A percentile compares a stretch with the other conserved stretches of the same genome.
phyloP scores from a whole-genome alignment of 2,113 vertebrate genomes.

The Micromys minutus region DNA sequence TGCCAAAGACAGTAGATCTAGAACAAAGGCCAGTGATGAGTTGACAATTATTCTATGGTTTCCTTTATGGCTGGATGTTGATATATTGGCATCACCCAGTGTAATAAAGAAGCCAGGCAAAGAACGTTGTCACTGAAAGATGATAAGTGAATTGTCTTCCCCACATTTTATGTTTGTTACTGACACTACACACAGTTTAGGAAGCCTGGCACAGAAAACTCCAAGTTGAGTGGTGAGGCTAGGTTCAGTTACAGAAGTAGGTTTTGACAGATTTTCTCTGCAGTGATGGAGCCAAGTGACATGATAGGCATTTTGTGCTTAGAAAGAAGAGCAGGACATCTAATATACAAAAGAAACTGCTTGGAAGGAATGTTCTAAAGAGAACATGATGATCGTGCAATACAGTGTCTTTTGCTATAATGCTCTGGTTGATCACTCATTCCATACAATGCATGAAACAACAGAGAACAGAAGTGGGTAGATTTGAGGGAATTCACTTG shows the following conservation, averaged over 20 bases:
- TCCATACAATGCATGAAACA: background rate
- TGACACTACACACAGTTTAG: constrained; percentile 60
- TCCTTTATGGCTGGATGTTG: constrained; percentile 39
- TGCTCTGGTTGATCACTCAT: background rate
- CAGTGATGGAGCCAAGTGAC: background rate
- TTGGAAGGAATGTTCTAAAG: background rate
- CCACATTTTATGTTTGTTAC: constrained; percentile 50
- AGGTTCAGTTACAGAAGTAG: constrained; percentile 8
- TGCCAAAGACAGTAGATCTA: background rate
- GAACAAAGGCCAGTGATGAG: constrained; percentile 54
- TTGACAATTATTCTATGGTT: constrained; percentile 57
- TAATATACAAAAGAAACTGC: constrained; percentile 28
- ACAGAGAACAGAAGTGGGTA: background rate
- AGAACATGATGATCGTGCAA: background rate
- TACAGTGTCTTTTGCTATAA: background rate
- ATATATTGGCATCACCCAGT: constrained; percentile 10
- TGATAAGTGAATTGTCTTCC: constrained; percentile 64
- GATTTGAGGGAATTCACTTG: background rate
- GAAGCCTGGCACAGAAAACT: constrained; percentile 38
- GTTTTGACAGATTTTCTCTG: constrained; percentile 51
- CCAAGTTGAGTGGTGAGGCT: constrained; percentile 26
- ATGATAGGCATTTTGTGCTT: background rate
- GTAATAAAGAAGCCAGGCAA: constrained; percentile 52
- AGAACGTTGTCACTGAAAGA: constrained; percentile 53
- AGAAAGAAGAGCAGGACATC: background rate